phyloP scores from a whole-genome alignment of 2,797 vertebrate species.

The Leucoraja ocellata region DNA sequence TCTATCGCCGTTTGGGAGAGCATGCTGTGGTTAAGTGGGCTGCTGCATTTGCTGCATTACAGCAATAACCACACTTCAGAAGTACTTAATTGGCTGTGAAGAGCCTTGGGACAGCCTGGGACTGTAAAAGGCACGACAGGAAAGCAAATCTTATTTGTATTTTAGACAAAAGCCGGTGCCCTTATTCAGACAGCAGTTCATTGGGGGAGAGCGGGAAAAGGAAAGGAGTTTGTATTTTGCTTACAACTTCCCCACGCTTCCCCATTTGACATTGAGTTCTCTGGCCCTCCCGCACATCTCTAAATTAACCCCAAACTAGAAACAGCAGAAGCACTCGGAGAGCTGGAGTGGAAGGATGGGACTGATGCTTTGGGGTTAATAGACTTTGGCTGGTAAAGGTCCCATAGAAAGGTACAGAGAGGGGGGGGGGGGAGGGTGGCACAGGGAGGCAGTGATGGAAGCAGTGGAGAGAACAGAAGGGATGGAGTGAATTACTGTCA shows the following conservation, averaged over 20 bases:
- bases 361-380: background rate
- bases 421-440: too few species aligned
- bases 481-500: too few species aligned
- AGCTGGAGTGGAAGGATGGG: background rate
- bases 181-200: background rate
- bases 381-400: too few species aligned
- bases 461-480: too few species aligned
- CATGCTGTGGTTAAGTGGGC: too few species aligned
- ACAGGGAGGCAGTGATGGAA: too few species aligned
- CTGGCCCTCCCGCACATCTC: background rate
- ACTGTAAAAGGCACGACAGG: too few species aligned
- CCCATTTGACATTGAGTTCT: background rate
- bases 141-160: background rate
- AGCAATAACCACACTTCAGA: too few species aligned
- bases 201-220: background rate
- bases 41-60: too few species aligned
- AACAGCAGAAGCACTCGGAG: background rate
- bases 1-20: too few species aligned
- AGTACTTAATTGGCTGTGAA: too few species aligned
- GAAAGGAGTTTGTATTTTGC: background rate
- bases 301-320: background rate
- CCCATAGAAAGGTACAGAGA: background rate
- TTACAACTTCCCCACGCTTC: background rate
- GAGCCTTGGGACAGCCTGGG: too few species aligned
- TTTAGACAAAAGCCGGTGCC: background rate